Conservation (phyloP, 1,140 invertebrate genomes). For the Heliconius hewitsoni region DNA sequence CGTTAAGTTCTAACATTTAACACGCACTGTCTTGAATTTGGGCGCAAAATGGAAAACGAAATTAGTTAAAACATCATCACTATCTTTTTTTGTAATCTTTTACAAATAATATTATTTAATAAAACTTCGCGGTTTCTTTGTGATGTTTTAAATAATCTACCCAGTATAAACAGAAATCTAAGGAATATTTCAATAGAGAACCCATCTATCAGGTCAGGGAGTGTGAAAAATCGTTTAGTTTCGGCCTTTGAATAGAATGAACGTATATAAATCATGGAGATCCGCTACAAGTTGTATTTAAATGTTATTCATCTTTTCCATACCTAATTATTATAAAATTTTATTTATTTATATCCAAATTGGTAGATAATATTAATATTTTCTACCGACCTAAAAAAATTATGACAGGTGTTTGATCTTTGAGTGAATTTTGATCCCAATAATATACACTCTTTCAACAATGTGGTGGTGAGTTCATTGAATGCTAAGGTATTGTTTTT, state of each 20-base stretch:
- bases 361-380: background rate
- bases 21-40: too few relatives aligned
- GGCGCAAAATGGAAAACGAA: too few relatives aligned
- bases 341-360: background rate
- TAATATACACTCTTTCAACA: too few relatives aligned
- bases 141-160: background rate
- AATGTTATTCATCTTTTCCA: background rate
- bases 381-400: background rate
- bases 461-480: too few relatives aligned
- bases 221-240: slow-evolving; percentile 6
- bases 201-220: background rate
- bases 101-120: too few relatives aligned
- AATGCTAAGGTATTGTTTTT: too few relatives aligned
- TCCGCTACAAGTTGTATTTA: background rate
- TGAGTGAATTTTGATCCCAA: too few relatives aligned
- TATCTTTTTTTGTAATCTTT: too few relatives aligned
- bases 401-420: too few relatives aligned
- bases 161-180: background rate
- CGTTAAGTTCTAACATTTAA: too few relatives aligned
- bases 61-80: too few relatives aligned
- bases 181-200: background rate
- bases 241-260: background rate
- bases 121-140: background rate
- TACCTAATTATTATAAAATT: background rate
- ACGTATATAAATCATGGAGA: background rate